phyloP scores from a whole-genome alignment of 2,888 invertebrate genomes.

The Xestia xanthographa region DNA sequence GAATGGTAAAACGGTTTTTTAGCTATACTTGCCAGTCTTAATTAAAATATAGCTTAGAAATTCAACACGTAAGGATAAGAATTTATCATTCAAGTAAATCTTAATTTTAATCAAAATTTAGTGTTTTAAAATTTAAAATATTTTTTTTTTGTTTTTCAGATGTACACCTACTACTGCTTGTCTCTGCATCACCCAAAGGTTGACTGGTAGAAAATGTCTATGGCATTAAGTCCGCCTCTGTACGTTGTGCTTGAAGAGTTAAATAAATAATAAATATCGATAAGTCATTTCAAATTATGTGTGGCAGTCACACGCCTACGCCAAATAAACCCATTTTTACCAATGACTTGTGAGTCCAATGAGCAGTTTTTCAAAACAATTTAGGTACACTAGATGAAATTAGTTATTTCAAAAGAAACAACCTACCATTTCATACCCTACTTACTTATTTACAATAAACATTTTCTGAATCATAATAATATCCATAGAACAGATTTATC shows the following conservation, averaged over 20 bases:
- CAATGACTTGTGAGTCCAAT: not conserved
- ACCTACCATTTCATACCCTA: no score
- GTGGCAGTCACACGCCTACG: no score
- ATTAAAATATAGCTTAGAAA: not conserved
- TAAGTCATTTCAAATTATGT: not conserved
- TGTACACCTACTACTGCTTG: no score
- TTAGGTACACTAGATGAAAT: not conserved
- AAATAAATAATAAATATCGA: no score
- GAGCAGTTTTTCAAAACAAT: not conserved
- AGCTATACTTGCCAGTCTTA: not conserved
- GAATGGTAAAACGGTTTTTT: not conserved
- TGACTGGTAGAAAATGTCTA: no score
- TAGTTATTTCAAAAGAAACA: not conserved
- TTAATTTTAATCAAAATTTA: not conserved
- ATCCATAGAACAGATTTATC: constrained; percentile 13
- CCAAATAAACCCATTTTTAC: not conserved
- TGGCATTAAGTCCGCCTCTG: no score
- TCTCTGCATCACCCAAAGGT: no score
- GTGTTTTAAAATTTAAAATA: not conserved
- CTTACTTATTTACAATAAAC: not conserved
- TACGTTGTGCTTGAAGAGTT: no score
- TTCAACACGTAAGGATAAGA: not conserved
- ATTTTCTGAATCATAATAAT: constrained; percentile 12
- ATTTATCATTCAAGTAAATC: not conserved
- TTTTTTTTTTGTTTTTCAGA: no score